Conservation (phyloP, 2,888 invertebrate genomes). For the Agelastica alni region DNA sequence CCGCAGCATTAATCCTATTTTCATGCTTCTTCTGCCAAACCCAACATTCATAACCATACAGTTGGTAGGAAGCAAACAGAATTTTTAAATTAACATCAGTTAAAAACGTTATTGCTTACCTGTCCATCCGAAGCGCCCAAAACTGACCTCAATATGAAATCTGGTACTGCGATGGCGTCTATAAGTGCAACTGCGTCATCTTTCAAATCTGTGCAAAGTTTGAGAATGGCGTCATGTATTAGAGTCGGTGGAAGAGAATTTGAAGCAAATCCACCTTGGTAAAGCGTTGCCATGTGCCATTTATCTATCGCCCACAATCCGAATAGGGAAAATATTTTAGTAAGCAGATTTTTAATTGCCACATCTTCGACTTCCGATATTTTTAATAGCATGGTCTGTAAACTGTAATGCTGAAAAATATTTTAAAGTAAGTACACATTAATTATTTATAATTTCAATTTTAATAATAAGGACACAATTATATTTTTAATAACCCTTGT, state of each 20-base stretch:
- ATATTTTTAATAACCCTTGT: too few species aligned
- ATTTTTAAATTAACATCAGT: not conserved
- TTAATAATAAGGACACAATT: too few species aligned
- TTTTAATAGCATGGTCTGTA: conserved; percentile 60
- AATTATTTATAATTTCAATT: too few species aligned
- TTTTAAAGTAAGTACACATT: not conserved
- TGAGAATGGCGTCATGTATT: conserved; percentile 70
- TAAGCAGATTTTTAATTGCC: conserved; percentile 60
- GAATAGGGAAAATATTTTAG: conserved; percentile 67
- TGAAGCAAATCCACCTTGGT: conserved; percentile 64
- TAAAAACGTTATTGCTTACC: conserved; percentile 57
- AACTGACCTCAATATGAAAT: conserved; percentile 83
- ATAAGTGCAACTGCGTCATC: conserved; percentile 77
- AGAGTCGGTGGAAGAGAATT: conserved; percentile 62
- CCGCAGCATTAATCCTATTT: too few species aligned
- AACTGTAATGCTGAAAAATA: conserved; percentile 59
- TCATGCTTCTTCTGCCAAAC: too few species aligned
- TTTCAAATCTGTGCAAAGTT: conserved; percentile 65
- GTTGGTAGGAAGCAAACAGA: not conserved
- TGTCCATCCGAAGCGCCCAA: conserved; percentile 86
- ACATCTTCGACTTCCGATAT: conserved; percentile 57
- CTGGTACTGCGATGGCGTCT: conserved; percentile 85
- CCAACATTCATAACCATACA: too few species aligned
- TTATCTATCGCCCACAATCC: conserved; percentile 75
- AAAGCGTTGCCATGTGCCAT: conserved; percentile 71